phyloP scores from a whole-genome alignment of 64 coral and sea anemone genomes.

The Pocillopora verrucosa region DNA sequence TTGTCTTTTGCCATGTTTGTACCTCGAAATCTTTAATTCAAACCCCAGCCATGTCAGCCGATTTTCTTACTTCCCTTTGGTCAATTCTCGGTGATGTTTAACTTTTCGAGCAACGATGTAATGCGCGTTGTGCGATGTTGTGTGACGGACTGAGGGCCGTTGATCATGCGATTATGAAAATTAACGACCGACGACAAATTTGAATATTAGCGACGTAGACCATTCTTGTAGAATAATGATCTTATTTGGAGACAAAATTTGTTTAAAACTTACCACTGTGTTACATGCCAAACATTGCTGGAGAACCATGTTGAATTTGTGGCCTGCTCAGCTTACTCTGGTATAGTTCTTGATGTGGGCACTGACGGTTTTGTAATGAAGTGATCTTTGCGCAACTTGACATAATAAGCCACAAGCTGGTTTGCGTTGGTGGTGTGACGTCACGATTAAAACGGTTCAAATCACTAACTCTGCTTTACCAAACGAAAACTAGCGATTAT shows the following conservation, averaged over 20 bases:
- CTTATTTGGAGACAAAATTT: background rate
- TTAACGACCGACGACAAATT: conserved; percentile 11
- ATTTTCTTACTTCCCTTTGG: no score
- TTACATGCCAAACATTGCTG: conserved; percentile 35
- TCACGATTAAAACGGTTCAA: conserved; percentile 6
- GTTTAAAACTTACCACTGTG: conserved; percentile 11
- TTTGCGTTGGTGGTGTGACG: conserved; percentile 39
- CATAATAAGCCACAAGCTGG: conserved; percentile 47
- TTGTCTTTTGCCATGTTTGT: no score
- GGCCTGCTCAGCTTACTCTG: no score
- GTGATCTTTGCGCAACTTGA: conserved; percentile 30
- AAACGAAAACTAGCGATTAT: background rate
- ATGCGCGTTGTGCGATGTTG: background rate
- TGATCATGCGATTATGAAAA: background rate
- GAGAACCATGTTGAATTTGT: conserved; percentile 29
- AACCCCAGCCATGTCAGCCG: background rate
- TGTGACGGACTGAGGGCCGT: conserved; percentile 8
- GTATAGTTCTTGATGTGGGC: background rate
- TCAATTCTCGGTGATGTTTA: background rate
- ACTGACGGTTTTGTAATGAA: conserved; percentile 21
- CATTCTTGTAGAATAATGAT: background rate
- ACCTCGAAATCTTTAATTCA: background rate
- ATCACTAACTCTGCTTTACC: background rate
- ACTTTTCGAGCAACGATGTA: background rate
- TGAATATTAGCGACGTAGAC: conserved; percentile 13